Percentiles rank a stretch among this genome's conserved stretches.
These are phyloP conservation scores for Caenorhabditis sp. DNA, from an alignment of 2,888 invertebrate genomes.

Conservation along the genomic window DNA sequence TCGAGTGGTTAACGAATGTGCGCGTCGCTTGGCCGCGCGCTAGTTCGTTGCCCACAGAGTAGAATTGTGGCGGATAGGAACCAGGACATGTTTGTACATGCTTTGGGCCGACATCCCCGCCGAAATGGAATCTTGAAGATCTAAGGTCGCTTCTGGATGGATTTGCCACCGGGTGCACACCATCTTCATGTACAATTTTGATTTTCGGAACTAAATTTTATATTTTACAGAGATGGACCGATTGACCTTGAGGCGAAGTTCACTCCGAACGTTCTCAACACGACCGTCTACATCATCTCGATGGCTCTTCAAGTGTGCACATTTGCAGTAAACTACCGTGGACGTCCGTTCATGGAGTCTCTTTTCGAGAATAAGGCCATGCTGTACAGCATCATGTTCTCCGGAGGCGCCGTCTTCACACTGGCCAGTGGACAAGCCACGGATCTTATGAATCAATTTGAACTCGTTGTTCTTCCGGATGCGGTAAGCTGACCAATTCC, in stretches of 20 bases:
- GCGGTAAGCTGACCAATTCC: slow-evolving; percentile 84
- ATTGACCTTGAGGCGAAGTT: slow-evolving; percentile 82
- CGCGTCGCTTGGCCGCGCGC: not conserved
- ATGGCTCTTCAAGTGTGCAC: slow-evolving; percentile 97
- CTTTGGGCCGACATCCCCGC: slow-evolving; percentile 58
- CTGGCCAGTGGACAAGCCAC: slow-evolving; percentile 86
- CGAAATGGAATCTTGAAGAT: slow-evolving; percentile 43
- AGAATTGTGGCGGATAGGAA: slow-evolving; percentile 54
- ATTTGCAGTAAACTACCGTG: slow-evolving; percentile 98
- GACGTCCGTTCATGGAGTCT: slow-evolving; percentile 98
- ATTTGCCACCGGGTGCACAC: slow-evolving; percentile 54
- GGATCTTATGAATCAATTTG: slow-evolving; percentile 90
- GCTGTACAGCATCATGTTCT: slow-evolving; percentile 90
- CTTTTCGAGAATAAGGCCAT: slow-evolving; percentile 92
- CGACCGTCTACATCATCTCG: slow-evolving; percentile 97
- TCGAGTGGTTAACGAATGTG: slow-evolving; percentile 41
- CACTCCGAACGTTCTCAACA: slow-evolving; percentile 93
- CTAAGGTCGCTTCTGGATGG: slow-evolving; percentile 58
- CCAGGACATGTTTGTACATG: slow-evolving; percentile 56
- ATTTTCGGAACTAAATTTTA: not conserved
- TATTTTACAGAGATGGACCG: slow-evolving; percentile 69
- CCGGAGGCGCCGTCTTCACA: slow-evolving; percentile 88
- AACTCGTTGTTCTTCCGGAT: slow-evolving; percentile 93
- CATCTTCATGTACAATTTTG: slow-evolving; percentile 47
- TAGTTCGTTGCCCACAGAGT: slow-evolving; percentile 16